Evolutionary conservation across 2,797 vertebrate genomes (phyloP).

Genomic region (Hoplostethus mediterraneus): DNA sequence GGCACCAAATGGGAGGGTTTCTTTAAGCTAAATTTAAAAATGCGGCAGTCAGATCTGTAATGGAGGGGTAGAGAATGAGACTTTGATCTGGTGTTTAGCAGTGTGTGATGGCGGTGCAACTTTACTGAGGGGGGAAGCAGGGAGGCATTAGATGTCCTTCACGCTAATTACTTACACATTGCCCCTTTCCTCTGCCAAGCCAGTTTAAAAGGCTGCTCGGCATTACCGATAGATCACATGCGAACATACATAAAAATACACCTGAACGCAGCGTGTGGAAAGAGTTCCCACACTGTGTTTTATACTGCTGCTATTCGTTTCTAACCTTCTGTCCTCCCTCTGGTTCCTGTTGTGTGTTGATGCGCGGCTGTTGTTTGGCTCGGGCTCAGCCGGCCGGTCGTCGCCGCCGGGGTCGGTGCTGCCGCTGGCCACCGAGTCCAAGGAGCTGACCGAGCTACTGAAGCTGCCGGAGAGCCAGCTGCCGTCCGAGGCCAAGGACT

Average conservation of each 20-base stretch:
- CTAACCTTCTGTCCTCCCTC: slow-evolving; percentile 57
- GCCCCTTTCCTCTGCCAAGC: slow-evolving; percentile 46
- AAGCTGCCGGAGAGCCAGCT: slow-evolving; percentile 42
- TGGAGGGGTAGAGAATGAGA: slow-evolving; percentile 63
- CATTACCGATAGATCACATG: slow-evolving; percentile 38
- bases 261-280: slow-evolving; percentile 26
- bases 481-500: slow-evolving; percentile 37
- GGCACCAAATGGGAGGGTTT: slow-evolving; percentile 66
- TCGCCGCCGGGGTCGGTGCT: slow-evolving; percentile 23
- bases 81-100: slow-evolving; percentile 73
- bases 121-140: slow-evolving; percentile 52
- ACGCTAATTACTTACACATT: slow-evolving; percentile 78
- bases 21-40: slow-evolving; percentile 71
- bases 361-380: slow-evolving; percentile 33
- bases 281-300: neutral
- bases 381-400: slow-evolving; percentile 30
- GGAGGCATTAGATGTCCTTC: slow-evolving; percentile 65
- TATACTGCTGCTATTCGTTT: neutral
- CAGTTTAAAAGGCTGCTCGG: slow-evolving; percentile 41
- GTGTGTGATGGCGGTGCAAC: slow-evolving; percentile 64
- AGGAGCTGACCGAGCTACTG: slow-evolving; percentile 38
- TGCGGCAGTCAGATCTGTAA: slow-evolving; percentile 60
- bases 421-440: slow-evolving; percentile 45
- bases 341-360: slow-evolving; percentile 35
- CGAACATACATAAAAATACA: slow-evolving; percentile 32